phyloP scores from a whole-genome alignment of 2,888 invertebrate genomes.

The Tineola bisselliella region DNA sequence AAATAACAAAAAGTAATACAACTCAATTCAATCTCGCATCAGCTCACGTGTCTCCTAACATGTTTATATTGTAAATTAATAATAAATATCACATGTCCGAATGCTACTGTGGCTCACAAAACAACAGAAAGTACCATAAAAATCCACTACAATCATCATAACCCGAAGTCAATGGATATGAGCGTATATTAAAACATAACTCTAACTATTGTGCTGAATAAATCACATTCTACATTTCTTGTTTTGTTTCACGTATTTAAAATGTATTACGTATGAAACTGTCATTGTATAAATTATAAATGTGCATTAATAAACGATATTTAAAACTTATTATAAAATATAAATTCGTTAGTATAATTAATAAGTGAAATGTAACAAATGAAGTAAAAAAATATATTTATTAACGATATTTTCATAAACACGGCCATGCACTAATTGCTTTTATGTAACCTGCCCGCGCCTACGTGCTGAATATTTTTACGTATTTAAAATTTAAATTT shows the following conservation, averaged over 20 bases:
- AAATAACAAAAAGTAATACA: not conserved
- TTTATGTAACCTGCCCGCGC: not conserved
- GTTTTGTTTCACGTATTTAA: too few relatives aligned
- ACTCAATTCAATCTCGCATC: not conserved
- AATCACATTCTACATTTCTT: too few relatives aligned
- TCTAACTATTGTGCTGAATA: too few relatives aligned
- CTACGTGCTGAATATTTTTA: not conserved
- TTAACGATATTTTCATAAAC: not conserved
- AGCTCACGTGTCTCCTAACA: not conserved
- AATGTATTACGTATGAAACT: too few relatives aligned
- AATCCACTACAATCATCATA: conserved; percentile 65
- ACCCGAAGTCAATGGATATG: conserved; percentile 22
- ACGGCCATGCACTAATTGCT: not conserved
- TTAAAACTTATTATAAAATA: too few relatives aligned
- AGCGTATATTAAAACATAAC: too few relatives aligned
- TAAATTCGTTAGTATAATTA: not conserved
- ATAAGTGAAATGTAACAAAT: not conserved
- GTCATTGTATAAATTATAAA: too few relatives aligned
- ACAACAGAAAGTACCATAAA: conserved; percentile 36
- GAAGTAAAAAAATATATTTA: not conserved
- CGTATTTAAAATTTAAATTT: not conserved
- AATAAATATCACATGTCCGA: conserved; percentile 3
- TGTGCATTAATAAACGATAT: too few relatives aligned
- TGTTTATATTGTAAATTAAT: not conserved
- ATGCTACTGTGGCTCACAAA: not conserved